Evolutionary conservation across 30 jellyfish, hydroid and myxozoan genomes (phyloP).

Genomic region (Chrysaora quinquecirrha): DNA sequence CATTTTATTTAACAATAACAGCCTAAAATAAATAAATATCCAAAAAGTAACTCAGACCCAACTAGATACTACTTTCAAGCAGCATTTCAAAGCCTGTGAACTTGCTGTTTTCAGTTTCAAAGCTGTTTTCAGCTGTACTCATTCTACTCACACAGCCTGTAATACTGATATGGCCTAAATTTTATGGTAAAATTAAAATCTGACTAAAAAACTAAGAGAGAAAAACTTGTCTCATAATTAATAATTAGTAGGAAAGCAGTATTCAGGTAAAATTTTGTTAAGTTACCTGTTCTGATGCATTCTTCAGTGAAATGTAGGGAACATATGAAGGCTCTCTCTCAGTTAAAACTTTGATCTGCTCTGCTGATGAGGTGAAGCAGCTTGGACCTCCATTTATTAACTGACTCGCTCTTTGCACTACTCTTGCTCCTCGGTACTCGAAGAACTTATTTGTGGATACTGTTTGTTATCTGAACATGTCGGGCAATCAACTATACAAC

Average conservation of each 20-base stretch:
- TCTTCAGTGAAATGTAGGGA: not conserved
- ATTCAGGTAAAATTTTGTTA: not conserved
- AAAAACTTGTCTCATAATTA: not conserved
- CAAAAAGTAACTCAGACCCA: too few species aligned
- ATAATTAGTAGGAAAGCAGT: not conserved
- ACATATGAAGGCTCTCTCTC: not conserved
- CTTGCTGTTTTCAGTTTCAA: too few species aligned
- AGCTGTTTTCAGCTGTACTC: too few species aligned
- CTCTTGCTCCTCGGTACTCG: not conserved
- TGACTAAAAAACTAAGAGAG: not conserved
- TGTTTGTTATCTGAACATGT: too few species aligned
- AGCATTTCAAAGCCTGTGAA: too few species aligned
- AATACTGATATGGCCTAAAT: too few species aligned
- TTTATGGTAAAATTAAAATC: too few species aligned
- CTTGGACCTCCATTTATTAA: not conserved
- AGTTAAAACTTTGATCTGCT: too few species aligned
- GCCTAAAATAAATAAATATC: too few species aligned
- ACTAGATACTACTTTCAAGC: too few species aligned
- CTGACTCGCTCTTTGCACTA: not conserved
- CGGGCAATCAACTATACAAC: not conserved
- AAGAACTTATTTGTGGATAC: not conserved
- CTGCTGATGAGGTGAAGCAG: not conserved
- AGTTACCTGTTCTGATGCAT: conserved; percentile 2
- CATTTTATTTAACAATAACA: too few species aligned
- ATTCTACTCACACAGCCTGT: too few species aligned